Conservation (phyloP, 2,113 vertebrate species). For the Laticauda colubrina region DNA sequence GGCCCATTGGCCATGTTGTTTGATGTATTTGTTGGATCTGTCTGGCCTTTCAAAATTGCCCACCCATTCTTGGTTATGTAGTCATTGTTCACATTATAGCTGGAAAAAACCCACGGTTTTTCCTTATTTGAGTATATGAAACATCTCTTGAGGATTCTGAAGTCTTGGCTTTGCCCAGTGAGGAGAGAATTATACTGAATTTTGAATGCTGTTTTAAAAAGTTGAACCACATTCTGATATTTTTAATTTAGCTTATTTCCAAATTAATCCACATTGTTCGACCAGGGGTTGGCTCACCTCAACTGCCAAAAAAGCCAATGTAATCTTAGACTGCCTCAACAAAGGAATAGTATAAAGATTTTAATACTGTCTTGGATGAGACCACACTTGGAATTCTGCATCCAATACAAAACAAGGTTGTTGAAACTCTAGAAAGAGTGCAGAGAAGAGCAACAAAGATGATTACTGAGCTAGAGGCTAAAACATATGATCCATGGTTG, state of each 20-base stretch:
- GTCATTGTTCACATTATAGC: not conserved
- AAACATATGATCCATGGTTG: no score
- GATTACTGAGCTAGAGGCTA: no score
- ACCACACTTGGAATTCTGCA: no score
- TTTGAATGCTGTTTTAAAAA: not conserved
- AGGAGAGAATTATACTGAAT: not conserved
- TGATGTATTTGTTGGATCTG: not conserved
- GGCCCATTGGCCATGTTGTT: no score
- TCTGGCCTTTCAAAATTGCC: not conserved
- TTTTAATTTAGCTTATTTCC: not conserved
- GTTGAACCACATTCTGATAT: not conserved
- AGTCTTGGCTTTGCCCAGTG: not conserved
- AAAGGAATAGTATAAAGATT: no score
- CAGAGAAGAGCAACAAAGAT: no score
- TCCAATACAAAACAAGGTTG: no score
- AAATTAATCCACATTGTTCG: not conserved
- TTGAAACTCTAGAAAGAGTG: no score
- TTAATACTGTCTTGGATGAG: no score
- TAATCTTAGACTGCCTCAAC: no score
- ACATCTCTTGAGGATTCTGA: not conserved
- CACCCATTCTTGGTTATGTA: not conserved
- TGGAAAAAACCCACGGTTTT: not conserved
- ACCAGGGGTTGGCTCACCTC: not conserved
- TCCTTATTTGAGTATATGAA: not conserved
- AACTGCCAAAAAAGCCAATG: no score